Conservation (phyloP, 2,113 vertebrate species). For the Leucopsar rothschildi region DNA sequence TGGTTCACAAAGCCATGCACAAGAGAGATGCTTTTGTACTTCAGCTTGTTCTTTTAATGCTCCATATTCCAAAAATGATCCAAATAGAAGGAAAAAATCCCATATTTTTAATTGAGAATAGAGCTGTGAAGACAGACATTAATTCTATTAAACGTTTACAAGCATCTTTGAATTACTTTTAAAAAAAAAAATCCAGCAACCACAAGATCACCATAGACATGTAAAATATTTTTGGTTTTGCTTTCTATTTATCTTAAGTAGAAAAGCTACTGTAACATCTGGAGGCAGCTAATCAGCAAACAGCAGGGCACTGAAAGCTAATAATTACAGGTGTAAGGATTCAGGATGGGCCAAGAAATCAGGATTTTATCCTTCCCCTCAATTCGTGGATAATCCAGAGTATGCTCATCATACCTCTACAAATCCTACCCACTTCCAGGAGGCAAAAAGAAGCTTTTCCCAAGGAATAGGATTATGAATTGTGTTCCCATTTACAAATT, state of each 20-base stretch:
- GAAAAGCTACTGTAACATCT: background rate
- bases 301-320: background rate
- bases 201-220: background rate
- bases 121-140: background rate
- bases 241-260: background rate
- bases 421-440: background rate
- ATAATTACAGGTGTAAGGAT: background rate
- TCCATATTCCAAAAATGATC: background rate
- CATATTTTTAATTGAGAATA: background rate
- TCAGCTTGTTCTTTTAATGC: conserved; percentile 21
- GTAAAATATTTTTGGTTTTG: accelerated
- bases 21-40: conserved; percentile 30
- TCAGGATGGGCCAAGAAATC: background rate
- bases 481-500: background rate
- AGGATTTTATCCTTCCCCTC: background rate
- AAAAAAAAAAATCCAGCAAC: accelerated
- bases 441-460: background rate
- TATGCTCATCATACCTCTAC: background rate
- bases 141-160: background rate
- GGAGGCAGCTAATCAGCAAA: background rate
- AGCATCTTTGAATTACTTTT: background rate
- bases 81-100: background rate
- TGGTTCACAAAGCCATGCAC: background rate
- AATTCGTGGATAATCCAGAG: background rate
- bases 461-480: background rate